Evolutionary conservation across 2,888 invertebrate genomes (phyloP), one percentile per base, ranked within the genome.

Genomic region (Dicycla oo): DNA sequence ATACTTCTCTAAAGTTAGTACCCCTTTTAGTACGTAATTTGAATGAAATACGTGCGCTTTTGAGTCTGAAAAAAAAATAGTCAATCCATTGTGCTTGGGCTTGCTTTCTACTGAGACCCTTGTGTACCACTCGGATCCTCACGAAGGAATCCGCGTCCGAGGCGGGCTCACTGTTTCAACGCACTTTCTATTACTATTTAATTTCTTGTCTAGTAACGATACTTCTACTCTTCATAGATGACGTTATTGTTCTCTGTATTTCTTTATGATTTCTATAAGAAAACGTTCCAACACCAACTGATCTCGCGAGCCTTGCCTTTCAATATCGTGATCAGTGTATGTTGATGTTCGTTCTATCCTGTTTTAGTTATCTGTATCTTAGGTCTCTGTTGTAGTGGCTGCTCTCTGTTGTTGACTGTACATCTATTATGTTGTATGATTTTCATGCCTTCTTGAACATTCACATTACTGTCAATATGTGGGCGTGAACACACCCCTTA

Each of bases 341-440:
- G 91, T 92, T 90, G 90, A 89, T 92, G 90, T 91, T 88, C 87
- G 89, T 90, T 93, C 91, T 94, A 88, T 93, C 92, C 92, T 93
- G 86, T 94, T 94, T 94, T 95, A 94, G 94, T 95, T 95, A 88
- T 93, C 91, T 92, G 91, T 94, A 94, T 92, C 89, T 91, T 94
- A 93, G 93, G 93, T 95, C 91, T 95, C 94, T 96, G 95, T 95
- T 80, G 95, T 96, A 96, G 96, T 96, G 96, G 96, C 96, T 96
- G 96, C 93, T 96, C 93, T 95, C 94, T 96, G 96, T 96, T 96
- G 96, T 96, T 94, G 94, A 94, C 92, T 96, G 96, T 96, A 92
- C 91, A 89, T 94, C 93, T 94, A 94, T 95, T 95, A 94, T 95
- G 95, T 95, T 96, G 94, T 95, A 94, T 94, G 91, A 94, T 94